Percentiles rank a stretch among this genome's conserved stretches.
phyloP scores from a whole-genome alignment of 2,113 vertebrate genomes.

The Taurulus bubalis region DNA sequence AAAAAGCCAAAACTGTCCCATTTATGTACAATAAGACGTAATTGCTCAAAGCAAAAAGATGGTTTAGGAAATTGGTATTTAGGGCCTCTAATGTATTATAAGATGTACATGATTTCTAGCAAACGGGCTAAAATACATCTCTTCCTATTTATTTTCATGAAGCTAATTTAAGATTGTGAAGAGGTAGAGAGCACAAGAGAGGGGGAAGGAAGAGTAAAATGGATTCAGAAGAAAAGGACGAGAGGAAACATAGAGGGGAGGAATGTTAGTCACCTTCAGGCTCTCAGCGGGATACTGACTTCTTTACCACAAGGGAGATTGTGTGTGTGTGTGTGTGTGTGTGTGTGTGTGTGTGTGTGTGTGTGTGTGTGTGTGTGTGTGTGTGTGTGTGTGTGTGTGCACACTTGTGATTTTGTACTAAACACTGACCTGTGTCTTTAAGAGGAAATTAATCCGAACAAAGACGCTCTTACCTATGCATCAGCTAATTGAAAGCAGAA shows the following conservation, averaged over 20 bases:
- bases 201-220: conserved; percentile 10
- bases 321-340: background rate
- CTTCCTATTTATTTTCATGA: conserved; percentile 47
- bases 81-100: background rate
- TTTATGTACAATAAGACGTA: background rate
- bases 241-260: conserved; percentile 3
- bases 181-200: conserved; percentile 5
- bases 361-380: background rate
- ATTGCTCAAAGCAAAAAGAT: background rate
- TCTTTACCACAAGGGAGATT: conserved; percentile 1
- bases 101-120: background rate
- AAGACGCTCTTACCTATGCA: conserved; percentile 12
- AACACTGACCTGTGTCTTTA: conserved; percentile 27
- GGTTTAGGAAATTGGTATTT: background rate
- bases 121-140: conserved; percentile 3
- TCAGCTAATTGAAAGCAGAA: conserved; percentile 21
- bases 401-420: background rate
- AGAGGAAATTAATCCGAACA: conserved; percentile 6
- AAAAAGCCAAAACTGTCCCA: no score
- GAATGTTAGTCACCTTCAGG: conserved; percentile 23
- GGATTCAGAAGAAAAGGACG: conserved; percentile 9
- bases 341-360: background rate
- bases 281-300: conserved; percentile 7
- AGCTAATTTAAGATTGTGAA: conserved; percentile 37
- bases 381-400: background rate